Evolutionary conservation across 37 sponge, comb jelly and placozoan species (phyloP), one percentile per base, ranked within the genome.

Genomic region (Chondrilla cf. caribensis): DNA sequence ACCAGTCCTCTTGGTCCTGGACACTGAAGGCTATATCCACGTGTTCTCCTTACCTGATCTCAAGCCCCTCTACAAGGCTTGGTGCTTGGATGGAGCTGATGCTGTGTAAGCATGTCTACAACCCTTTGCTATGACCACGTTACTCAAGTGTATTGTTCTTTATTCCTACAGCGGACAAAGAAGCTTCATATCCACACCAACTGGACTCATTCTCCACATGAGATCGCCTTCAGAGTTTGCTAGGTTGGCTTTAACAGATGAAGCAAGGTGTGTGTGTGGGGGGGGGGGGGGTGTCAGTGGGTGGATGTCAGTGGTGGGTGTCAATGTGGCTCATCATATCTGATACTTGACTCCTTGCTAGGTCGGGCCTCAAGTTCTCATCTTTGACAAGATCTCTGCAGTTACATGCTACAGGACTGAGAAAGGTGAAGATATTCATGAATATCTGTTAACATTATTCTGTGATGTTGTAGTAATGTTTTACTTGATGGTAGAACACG

Each of bases 11-110:
- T 60, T 80, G 81, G 38, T 58, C 17, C 36, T 93, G 81, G 89
- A 86, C 81, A 93, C 87, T 77, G 79, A 82, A 18, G 93, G 93
- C 21, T 82, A 86, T 54, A 58, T 89, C 51, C 75, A 65, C 24
- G 67, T 93, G 38, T 89, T 73, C 59, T 75, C 54, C 4, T 62
- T 93, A 5, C 93, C 93, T 9, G 93, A 93, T 44, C 87, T 93
- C 24, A 89, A 81, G 70, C 87, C 87, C 3, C 29, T 93, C 60
- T 81, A 77, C 79, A 89, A 83, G 43, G 87, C 86, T 11, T 81
- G 84, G 81, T 93, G 93, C 81, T 80, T 93, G 62, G 93, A 93
- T 66, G 84, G 90, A 0, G 44, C 93, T 0, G 93, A 93, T 81
- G 93, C 90, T 38, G 79, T 89, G 85, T 84, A 78, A n/a, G n/a